Percentiles rank a stretch among this genome's conserved stretches.
These are phyloP conservation scores for Euura saliciscinereae DNA, from an alignment of 1,140 invertebrate species.

Conservation along the genomic window DNA sequence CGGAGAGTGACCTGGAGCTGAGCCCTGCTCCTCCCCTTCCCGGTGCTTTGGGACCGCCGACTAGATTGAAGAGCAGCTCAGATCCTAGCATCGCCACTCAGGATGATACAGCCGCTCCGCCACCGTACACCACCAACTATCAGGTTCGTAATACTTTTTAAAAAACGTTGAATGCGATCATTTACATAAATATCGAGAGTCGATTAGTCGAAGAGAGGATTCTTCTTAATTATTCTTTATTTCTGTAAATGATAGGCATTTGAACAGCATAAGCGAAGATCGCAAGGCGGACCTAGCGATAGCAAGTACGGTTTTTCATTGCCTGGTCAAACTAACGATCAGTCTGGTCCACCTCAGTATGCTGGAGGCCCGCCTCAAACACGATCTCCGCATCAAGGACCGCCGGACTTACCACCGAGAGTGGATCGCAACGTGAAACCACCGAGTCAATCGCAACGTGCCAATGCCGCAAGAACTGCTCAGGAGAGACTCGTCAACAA, in stretches of 20 bases:
- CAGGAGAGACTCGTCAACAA: conserved; percentile 61
- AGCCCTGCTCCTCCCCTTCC: conserved; percentile 73
- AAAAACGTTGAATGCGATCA: not conserved
- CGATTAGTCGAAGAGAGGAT: too few species aligned
- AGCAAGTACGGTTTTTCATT: conserved; percentile 70
- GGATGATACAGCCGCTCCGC: conserved; percentile 62
- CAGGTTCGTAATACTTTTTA: conserved; percentile 41
- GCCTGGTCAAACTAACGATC: conserved; percentile 41
- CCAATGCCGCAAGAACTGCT: conserved; percentile 59
- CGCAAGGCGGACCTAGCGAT: conserved; percentile 56
- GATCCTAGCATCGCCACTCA: conserved; percentile 84
- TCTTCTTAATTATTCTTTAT: too few species aligned
- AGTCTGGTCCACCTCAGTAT: conserved; percentile 43
- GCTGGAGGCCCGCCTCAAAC: conserved; percentile 41
- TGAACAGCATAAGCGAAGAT: conserved; percentile 53
- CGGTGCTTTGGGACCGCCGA: conserved; percentile 65
- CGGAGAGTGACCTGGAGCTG: conserved; percentile 92
- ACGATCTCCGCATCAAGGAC: conserved; percentile 62
- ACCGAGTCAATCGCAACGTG: conserved; percentile 49
- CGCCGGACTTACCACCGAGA: conserved; percentile 82
- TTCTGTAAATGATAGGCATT: conserved; percentile 33
- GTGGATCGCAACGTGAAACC: conserved; percentile 81
- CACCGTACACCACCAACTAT: conserved; percentile 64
- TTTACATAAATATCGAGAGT: not conserved
- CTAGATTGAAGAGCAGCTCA: conserved; percentile 83